Evolutionary conservation across 2,797 vertebrate genomes (phyloP).

Genomic region (Scomberomorus guttatus): DNA sequence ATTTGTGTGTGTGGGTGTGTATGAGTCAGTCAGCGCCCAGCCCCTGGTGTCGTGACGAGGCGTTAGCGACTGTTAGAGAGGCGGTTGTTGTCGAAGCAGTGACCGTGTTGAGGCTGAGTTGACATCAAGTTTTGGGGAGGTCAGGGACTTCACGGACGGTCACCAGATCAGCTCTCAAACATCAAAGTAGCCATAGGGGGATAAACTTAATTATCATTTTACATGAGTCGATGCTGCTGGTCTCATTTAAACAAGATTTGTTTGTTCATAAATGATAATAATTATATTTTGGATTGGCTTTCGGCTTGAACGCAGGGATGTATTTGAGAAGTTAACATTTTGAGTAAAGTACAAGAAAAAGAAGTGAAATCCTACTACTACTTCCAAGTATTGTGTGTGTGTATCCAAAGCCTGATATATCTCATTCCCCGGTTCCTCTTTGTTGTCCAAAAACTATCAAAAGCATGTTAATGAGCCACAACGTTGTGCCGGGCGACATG

Average conservation of each 20-base stretch:
- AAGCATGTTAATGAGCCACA: too few relatives aligned
- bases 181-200: not conserved
- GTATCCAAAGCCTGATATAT: too few relatives aligned
- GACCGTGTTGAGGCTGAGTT: conserved; percentile 12
- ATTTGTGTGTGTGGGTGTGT: conserved; percentile 23
- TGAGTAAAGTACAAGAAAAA: too few relatives aligned
- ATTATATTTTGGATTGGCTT: too few relatives aligned
- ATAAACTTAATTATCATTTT: conserved; percentile 8
- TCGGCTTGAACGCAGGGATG: too few relatives aligned
- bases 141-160: conserved; percentile 17
- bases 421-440: too few relatives aligned
- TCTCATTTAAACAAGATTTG: not conserved
- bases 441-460: too few relatives aligned
- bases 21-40: conserved; percentile 49
- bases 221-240: not conserved
- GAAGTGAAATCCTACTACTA: too few relatives aligned
- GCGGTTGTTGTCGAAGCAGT: not conserved
- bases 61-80: conserved; percentile 20
- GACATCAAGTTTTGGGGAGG: conserved; percentile 29
- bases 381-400: too few relatives aligned
- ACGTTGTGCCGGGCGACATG: too few relatives aligned
- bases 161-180: conserved; percentile 15
- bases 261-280: not conserved
- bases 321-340: too few relatives aligned
- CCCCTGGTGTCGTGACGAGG: conserved; percentile 47